Evolutionary conservation across 1,140 invertebrate genomes (phyloP).

Genomic region (Mylabris phalerata): DNA sequence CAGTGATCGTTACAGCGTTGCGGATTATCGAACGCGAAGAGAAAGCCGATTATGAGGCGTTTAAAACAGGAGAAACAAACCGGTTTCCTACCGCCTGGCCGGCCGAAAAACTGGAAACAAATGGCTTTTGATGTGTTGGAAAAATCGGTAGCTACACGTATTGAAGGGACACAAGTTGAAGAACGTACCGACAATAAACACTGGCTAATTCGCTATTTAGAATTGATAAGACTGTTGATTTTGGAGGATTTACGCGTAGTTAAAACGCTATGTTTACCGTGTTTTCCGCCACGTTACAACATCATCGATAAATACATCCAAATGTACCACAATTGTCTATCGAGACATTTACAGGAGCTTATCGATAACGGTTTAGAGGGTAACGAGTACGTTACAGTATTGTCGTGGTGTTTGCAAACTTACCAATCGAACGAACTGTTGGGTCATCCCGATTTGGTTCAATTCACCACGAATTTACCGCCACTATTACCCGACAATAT

Average conservation of each 20-base stretch:
- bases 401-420: constrained; percentile 87
- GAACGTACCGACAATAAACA: constrained; percentile 87
- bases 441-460: constrained; percentile 78
- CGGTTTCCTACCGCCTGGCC: constrained; percentile 85
- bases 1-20: constrained; percentile 91
- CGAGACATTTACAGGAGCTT: constrained; percentile 80
- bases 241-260: constrained; percentile 89
- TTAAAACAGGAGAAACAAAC: constrained; percentile 71
- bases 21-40: constrained; percentile 97
- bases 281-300: constrained; percentile 93
- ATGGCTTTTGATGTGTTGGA: constrained; percentile 81
- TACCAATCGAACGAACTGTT: constrained; percentile 81
- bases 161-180: constrained; percentile 88
- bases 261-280: constrained; percentile 86
- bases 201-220: constrained; percentile 79
- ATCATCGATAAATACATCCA: constrained; percentile 85
- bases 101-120: constrained; percentile 88
- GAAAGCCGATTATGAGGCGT: constrained; percentile 75
- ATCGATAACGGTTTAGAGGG: constrained; percentile 83
- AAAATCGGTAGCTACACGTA: constrained; percentile 72
- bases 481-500: constrained; percentile 64
- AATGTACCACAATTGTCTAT: constrained; percentile 90
- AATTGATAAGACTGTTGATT: constrained; percentile 76
- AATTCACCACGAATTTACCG: constrained; percentile 61
- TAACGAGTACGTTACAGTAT: constrained; percentile 91